phyloP scores from a whole-genome alignment of 2,113 vertebrate species.

The Erythrocebus patas region DNA sequence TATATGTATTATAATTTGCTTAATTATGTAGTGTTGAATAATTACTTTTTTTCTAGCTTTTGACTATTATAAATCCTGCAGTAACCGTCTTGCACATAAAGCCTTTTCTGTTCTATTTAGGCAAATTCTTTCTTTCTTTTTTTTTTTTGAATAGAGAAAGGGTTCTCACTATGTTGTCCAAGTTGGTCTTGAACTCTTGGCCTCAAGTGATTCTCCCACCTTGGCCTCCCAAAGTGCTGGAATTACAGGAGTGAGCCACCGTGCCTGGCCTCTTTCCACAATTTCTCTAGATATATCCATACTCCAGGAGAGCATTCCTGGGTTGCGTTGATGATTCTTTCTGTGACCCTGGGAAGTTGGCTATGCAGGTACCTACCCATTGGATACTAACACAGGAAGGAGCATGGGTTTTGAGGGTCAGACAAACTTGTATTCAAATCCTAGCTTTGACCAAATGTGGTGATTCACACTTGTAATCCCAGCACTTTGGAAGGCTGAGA shows the following conservation, averaged over 20 bases:
- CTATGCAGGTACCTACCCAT: not conserved
- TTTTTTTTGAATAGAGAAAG: too few relatives aligned
- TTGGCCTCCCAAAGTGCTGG: too few relatives aligned
- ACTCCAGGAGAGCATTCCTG: not conserved
- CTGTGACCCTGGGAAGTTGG: not conserved
- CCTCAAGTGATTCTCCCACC: too few relatives aligned
- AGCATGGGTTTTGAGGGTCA: not conserved
- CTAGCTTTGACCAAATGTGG: not conserved
- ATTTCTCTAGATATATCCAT: not conserved
- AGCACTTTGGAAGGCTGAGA: too few relatives aligned
- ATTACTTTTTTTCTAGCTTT: not conserved
- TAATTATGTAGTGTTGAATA: conserved; percentile 20
- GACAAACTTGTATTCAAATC: not conserved
- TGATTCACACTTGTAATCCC: too few relatives aligned
- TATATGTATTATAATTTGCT: conserved; percentile 35
- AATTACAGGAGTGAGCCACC: too few relatives aligned
- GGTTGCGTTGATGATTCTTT: not conserved
- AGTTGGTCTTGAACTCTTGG: too few relatives aligned
- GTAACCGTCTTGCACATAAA: not conserved
- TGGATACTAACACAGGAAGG: not conserved
- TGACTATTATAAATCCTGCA: not conserved
- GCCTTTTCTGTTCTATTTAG: not conserved
- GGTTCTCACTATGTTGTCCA: too few relatives aligned
- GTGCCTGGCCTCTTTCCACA: too few relatives aligned
- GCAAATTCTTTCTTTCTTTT: not conserved